These are phyloP conservation scores for Enchytraeus crypticus DNA, from an alignment of 2,888 invertebrate genomes.

Conservation along the genomic window DNA sequence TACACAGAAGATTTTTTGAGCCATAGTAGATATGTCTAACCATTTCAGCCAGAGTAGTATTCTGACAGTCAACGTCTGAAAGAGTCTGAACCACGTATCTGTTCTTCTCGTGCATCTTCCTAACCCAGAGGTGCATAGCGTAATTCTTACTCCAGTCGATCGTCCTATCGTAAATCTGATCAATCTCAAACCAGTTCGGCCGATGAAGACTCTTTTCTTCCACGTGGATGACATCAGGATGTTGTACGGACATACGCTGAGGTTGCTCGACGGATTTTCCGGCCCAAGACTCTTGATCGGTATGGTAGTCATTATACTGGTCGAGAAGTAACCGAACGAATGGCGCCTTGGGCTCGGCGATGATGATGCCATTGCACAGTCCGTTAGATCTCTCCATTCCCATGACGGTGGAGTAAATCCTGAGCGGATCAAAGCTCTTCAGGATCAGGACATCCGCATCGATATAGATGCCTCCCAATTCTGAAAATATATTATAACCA, in stretches of 20 bases:
- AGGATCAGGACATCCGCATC: constrained; percentile 22
- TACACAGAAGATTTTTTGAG: too few species aligned
- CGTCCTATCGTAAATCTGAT: constrained; percentile 1
- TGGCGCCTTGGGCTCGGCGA: constrained; percentile 8
- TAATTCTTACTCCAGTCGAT: constrained; percentile 25
- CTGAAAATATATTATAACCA: not conserved
- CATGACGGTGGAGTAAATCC: constrained; percentile 6
- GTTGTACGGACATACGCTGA: not conserved
- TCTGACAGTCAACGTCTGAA: too few species aligned
- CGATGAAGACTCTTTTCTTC: constrained; percentile 9
- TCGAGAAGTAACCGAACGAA: constrained; percentile 16
- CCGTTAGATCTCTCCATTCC: constrained; percentile 14
- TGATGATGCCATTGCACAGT: constrained; percentile 19
- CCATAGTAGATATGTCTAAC: too few species aligned
- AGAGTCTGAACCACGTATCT: too few species aligned
- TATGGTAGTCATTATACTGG: constrained; percentile 1
- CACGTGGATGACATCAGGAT: constrained; percentile 17
- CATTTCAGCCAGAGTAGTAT: too few species aligned
- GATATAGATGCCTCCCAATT: constrained; percentile 22
- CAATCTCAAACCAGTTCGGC: constrained; percentile 10
- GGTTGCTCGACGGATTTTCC: constrained; percentile 8
- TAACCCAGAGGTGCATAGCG: constrained; percentile 31
- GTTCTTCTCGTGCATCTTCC: not conserved
- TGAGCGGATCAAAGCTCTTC: constrained; percentile 16
- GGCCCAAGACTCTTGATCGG: not conserved